Conservation (phyloP, 2,113 vertebrate species). For the Chaetura pelagica region DNA sequence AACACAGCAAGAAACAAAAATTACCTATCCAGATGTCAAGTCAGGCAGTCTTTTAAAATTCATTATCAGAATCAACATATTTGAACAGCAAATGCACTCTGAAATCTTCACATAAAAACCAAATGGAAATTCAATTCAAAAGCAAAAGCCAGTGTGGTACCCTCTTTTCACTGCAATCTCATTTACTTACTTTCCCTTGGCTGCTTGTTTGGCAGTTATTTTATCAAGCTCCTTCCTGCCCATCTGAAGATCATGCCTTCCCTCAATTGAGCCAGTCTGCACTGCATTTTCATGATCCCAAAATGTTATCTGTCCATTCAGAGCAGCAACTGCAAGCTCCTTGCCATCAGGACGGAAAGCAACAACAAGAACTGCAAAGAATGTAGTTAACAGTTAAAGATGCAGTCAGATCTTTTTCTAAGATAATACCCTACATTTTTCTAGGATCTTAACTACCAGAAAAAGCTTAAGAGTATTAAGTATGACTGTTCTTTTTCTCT, state of each 20-base stretch:
- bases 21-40: not conserved
- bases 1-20: not conserved
- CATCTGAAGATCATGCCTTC: conserved; percentile 89
- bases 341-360: conserved; percentile 89
- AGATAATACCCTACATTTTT: not conserved
- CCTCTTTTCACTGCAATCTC: not conserved
- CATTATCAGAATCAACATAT: not conserved
- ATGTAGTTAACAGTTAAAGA: not conserved
- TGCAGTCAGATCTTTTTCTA: not conserved
- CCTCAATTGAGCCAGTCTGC: conserved; percentile 86
- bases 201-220: conserved; percentile 91
- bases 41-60: not conserved
- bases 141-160: not conserved
- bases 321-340: conserved; percentile 88
- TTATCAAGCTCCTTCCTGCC: conserved; percentile 94
- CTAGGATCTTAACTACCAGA: not conserved
- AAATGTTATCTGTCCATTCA: conserved; percentile 92
- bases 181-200: conserved; percentile 92
- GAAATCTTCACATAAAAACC: not conserved
- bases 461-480: not conserved
- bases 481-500: not conserved
- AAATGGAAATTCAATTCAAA: not conserved
- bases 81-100: not conserved
- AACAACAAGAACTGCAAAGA: conserved; percentile 82
- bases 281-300: conserved; percentile 87